phyloP scores from a whole-genome alignment of 2,113 vertebrate species.

The Bothrops jararaca region DNA sequence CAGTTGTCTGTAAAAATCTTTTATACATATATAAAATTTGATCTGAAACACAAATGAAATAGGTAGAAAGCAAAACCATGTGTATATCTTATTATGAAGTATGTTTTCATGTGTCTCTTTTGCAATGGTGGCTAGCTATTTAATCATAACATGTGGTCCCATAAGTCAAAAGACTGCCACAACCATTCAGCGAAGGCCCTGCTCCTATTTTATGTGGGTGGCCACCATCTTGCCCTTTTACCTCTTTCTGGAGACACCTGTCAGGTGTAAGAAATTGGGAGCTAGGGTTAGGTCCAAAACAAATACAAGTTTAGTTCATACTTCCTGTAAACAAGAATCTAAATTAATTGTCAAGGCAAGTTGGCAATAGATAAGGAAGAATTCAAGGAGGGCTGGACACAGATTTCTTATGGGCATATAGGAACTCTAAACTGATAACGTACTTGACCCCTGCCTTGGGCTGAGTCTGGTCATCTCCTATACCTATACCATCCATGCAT shows the following conservation, averaged over 20 bases:
- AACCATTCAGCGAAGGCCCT: neutral
- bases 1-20: neutral
- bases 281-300: neutral
- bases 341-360: neutral
- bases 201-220: neutral
- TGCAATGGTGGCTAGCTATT: neutral
- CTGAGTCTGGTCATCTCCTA: neutral
- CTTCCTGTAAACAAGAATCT: neutral
- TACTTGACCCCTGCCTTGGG: neutral
- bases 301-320: neutral
- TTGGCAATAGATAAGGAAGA: neutral
- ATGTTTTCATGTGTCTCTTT: neutral
- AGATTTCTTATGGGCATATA: neutral
- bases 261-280: neutral
- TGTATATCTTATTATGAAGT: neutral
- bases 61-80: neutral
- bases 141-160: neutral
- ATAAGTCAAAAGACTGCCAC: neutral
- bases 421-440: neutral
- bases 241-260: neutral
- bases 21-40: neutral
- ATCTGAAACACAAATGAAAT: neutral
- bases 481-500: neutral
- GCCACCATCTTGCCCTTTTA: neutral
- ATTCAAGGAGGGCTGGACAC: neutral